Base-by-base conservation (phyloP, 1,140 invertebrate genomes). In the Drosophila bifasciata region DNA sequence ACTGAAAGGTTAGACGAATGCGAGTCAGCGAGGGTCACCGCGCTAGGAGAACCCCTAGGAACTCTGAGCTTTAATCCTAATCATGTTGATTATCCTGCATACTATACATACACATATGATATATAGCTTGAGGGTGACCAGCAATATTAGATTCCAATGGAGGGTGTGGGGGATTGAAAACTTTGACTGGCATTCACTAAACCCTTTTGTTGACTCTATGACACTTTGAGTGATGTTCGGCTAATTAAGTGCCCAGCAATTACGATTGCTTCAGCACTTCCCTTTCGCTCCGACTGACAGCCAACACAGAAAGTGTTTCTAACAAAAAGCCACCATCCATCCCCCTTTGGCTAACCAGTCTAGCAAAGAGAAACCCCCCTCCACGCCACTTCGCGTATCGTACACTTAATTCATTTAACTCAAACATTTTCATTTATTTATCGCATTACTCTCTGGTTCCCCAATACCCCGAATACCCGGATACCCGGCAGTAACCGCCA, bases 371-470 rank as follows among this genome's bases (percentile, higher is more conserved):
- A 45, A 63, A 4, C 32, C 11, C 9, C 9, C 3, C 32, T 2
- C 11, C 11, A 4, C 11, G 3, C 32, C 28, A 8, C 28, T 11
- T 3, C 11, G 4, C 32, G 83, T 86, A 81, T 86, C 81, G 58
- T 69, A 81, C 81, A 86, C 81, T 86, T 86, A 86, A 86, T 86
- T 86, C 83, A 86, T 86, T 86, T 86, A 86, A 81, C 83, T 86
- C 81, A 86, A 86, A 86, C 81, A 88, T 86, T 86, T 86, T 86
- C 81, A 86, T 86, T 86, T 86, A 86, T 86, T 86, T 86, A 86
- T 86, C 83, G 77, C 83, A 86, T 86, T 86, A 81, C 79, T 78
- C 69, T 45, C 57, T 62, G 19, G 57, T 62, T 59, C 46, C 61
- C 32, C 48, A 40, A 45, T 9, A 41, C n/a, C 51, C 43, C 60